phyloP scores from a whole-genome alignment of 1,140 invertebrate genomes.

The Psix sp. region DNA sequence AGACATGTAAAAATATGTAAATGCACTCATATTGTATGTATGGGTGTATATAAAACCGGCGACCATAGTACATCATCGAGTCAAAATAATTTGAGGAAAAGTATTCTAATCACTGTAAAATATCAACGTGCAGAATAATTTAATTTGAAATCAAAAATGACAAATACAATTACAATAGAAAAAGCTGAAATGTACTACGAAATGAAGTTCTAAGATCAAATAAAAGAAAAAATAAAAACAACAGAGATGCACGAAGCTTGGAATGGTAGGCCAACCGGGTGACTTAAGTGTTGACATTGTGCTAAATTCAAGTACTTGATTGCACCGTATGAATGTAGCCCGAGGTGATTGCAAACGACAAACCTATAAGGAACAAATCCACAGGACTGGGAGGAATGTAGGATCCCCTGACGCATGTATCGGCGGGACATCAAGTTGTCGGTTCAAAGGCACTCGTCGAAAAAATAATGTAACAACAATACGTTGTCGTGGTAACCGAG shows the following conservation, averaged over 20 bases:
- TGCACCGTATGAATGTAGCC: conserved; percentile 8
- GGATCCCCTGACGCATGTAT: conserved; percentile 11
- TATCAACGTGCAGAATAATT: too few species aligned
- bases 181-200: too few species aligned
- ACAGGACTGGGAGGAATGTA: conserved; percentile 23
- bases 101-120: conserved; percentile 27
- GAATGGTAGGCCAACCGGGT: conserved; percentile 27
- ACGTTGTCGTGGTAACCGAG: conserved; percentile 19
- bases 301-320: conserved; percentile 22
- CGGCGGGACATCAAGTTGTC: conserved; percentile 58
- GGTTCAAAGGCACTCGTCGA: conserved; percentile 75
- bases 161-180: conserved; percentile 20
- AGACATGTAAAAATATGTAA: too few species aligned
- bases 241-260: conserved; percentile 44
- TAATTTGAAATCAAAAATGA: too few species aligned
- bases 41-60: conserved; percentile 55
- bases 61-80: conserved; percentile 50
- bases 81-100: conserved; percentile 34
- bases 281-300: conserved; percentile 33
- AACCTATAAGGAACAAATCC: conserved; percentile 15
- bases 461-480: conserved; percentile 71
- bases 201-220: too few species aligned
- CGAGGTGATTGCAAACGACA: background rate
- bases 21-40: conserved; percentile 52
- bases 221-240: conserved; percentile 9